Conservation (phyloP, 2,797 vertebrate species). For the Poeciliopsis paucimaculata region DNA sequence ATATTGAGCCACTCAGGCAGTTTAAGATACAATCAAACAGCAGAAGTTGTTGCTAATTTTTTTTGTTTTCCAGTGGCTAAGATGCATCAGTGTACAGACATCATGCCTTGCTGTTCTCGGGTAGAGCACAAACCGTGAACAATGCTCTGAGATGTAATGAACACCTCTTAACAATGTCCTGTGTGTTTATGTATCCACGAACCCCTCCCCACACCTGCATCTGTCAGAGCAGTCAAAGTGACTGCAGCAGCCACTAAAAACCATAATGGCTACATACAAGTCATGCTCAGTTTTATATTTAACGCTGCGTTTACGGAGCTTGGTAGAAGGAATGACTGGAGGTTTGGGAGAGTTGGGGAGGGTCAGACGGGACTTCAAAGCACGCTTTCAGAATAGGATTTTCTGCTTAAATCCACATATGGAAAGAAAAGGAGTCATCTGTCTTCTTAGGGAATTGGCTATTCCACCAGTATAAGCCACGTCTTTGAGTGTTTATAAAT, state of each 20-base stretch:
- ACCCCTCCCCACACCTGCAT: neutral
- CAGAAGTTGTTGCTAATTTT: constrained; percentile 54
- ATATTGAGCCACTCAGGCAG: constrained; percentile 41
- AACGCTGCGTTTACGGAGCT: constrained; percentile 70
- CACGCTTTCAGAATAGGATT: constrained; percentile 77
- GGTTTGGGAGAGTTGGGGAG: constrained; percentile 45
- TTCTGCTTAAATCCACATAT: constrained; percentile 79
- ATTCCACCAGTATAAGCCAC: constrained; percentile 67
- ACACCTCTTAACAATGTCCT: constrained; percentile 22
- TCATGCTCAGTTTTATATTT: constrained; percentile 80
- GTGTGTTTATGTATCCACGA: neutral
- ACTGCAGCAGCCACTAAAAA: constrained; percentile 64
- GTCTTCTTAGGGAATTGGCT: constrained; percentile 58
- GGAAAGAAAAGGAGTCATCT: constrained; percentile 76
- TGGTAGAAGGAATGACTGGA: constrained; percentile 35
- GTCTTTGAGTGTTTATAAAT: constrained; percentile 40
- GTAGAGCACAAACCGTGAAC: neutral
- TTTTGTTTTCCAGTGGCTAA: constrained; percentile 49
- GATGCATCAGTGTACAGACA: constrained; percentile 45
- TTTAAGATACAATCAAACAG: constrained; percentile 65
- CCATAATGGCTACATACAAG: constrained; percentile 72
- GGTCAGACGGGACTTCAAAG: constrained; percentile 75
- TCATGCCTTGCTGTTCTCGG: neutral
- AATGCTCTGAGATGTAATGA: neutral
- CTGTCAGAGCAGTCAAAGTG: constrained; percentile 58